Base-by-base conservation (phyloP, 2,888 invertebrate species). In the Notodonta dromedarius region DNA sequence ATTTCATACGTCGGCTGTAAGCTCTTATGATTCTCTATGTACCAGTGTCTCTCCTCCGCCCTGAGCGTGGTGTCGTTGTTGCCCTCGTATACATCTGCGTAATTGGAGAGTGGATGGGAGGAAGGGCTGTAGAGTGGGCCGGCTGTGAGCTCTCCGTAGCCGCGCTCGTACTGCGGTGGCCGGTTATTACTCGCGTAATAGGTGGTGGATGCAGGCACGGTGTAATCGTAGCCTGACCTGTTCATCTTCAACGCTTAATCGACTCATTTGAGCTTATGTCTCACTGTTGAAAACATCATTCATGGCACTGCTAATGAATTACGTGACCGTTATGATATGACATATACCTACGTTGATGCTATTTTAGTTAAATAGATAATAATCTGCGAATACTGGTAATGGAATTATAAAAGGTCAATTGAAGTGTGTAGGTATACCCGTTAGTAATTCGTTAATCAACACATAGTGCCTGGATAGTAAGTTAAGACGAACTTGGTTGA, bases 21-120 rank as follows among this genome's bases (percentile, higher is more conserved):
- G 69, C 86, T 93, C 76, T 93, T 94, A 73, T 94, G 94, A 66
- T 94, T 93, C 71, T 94, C 94, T 89, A 94, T 89, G 67, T 94
- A 94, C 94, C 94, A 94, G 67, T 94, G 91, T 63, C 93, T 84
- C 70, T 94, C 94, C 73, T 94, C 94, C 1, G 94, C 94, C 74
- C 94, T 79, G 40, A 94, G 89, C 42, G 94, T 94, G 32, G 93
- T 94, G 65, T 94, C 94, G 76, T 94, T 94, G 76, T 93, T 94
- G 42, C 94, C 94, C 77, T 94, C 94, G 70, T 94, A 94, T 57
- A 94, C 87, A 78, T 94, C 94, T 65, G 94, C 93, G 78, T 94
- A 93, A 77, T 92, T 93, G 60, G 91, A 90, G 60, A 91, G 89
- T 11, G 93, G 92, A 71, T 92, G 93, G 39, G 92, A 87, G 69